Base-by-base conservation (phyloP, 2,888 invertebrate genomes). In the Camptogramma bilineatum region DNA sequence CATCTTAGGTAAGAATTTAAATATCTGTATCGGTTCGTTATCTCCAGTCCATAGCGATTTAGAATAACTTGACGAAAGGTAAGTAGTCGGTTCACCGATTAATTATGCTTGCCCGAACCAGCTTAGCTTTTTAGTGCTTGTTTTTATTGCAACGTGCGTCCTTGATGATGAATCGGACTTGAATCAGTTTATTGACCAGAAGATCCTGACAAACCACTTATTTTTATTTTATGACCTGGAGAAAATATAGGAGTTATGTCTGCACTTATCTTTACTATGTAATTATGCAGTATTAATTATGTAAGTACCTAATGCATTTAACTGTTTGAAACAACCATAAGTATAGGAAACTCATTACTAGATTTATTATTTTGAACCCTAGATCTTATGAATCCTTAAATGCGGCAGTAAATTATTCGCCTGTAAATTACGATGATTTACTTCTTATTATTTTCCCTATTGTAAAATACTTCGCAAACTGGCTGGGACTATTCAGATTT, bases 371-470 rank as follows among this genome's bases (percentile, higher is more conserved):
- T 60, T 58, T 62, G 63, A 59, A 67, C 61, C 47, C 46, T 63
- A 52, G 50, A 68, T 67, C 62, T 8, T 28, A 58, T 59, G 7
- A 51, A 55, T 53, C 63, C 64, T 17, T 62, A 48, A 1, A 61
- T 56, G 55, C 60, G 10, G n/a, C n/a, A 4, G 42, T 71, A 68
- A 71, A 71, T 69, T 69, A 64, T 68, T 68, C 57, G 56, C 63
- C 74, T 73, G 76, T 85, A 82, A 83, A 86, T 83, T 80, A 82
- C 75, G 75, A 78, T 81, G 79, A 84, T 83, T 84, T 83, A 81
- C 78, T 70, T 74, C 65, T 58, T 68, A 21, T 69, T 69, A 70
- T 72, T 70, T 69, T 69, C 77, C 76, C 72, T 74, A 74, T 76
- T 76, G 57, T 66, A 65, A 64, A 63, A 71, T 71, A 78, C 75